Evolutionary conservation across 2,888 invertebrate species (phyloP), one percentile per base, ranked within the genome.

Genomic region (Patella pellucida): DNA sequence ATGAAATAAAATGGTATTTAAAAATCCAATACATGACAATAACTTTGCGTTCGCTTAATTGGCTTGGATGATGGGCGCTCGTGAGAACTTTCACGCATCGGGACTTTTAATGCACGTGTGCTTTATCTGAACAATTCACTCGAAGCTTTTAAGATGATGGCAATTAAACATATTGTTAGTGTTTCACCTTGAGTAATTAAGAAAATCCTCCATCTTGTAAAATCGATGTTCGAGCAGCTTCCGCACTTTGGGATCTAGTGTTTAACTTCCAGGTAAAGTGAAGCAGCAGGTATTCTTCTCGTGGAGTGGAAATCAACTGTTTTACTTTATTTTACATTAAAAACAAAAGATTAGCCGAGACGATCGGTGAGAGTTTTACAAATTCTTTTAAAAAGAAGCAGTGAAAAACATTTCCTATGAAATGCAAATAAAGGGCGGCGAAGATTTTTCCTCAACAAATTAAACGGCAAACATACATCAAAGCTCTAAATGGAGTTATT

Each of bases 51-150:
- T 23, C 62, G 23, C 62, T 23, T 62, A 62, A 62, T 62, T 23
- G 62, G 23, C 62, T 62, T 19, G 23, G 23, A 62, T 19, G 23
- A 23, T 62, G 62, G 23, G 19, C 11, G 62, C 62, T 62, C 23
- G 62, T 62, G 62, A 62, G 62, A 62, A 62, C 62, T 23, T 62
- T 62, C 62, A 62, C 62, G 62, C 62, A 62, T 62, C 62, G 23
- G 23, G 19, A 62, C 62, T 62, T 23, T 41, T 62, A 62, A 62
- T 62, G 62, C 62, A 62, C 62, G 62, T 62, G 62, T 14, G 19
- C 19, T 62, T 62, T 19, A 62, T 19, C 19, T 19, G 23, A 62
- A 62, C 23, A 62, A 62, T 62, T 62, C 62, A 62, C 23, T 12
- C 23, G 62, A 62, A 62, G 62, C 23, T 62, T 62, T 62, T 19